Conservation (phyloP, 2,888 invertebrate genomes). For the Andrena hattorfiana region DNA sequence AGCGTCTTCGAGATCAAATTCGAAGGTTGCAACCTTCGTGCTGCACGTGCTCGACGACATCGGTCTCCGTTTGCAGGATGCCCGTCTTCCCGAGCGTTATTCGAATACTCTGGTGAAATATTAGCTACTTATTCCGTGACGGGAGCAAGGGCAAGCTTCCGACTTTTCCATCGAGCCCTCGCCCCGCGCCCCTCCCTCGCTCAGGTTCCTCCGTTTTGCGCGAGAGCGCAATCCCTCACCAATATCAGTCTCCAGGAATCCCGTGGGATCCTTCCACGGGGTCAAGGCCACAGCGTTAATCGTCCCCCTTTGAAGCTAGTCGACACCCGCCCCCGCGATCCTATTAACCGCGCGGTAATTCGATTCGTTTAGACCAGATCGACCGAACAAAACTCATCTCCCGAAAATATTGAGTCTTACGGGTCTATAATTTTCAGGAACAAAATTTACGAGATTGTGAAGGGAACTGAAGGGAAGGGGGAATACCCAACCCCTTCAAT, state of each 20-base stretch:
- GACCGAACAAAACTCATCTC: conserved; percentile 61
- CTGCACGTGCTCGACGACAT: conserved; percentile 51
- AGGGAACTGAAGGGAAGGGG: too few relatives aligned
- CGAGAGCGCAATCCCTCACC: conserved; percentile 38
- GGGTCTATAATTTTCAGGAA: too few relatives aligned
- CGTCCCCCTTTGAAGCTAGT: conserved; percentile 49
- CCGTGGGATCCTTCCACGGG: conserved; percentile 32
- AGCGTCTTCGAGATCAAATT: conserved; percentile 56
- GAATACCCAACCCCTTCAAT: too few relatives aligned
- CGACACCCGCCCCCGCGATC: conserved; percentile 49
- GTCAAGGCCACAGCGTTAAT: conserved; percentile 67
- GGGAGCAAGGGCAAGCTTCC: conserved; percentile 63
- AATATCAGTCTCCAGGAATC: conserved; percentile 54
- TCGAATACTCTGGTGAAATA: conserved; percentile 74
- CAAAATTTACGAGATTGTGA: too few relatives aligned
- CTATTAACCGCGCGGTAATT: conserved; percentile 64
- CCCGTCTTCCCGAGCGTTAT: conserved; percentile 57
- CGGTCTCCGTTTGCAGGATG: conserved; percentile 46
- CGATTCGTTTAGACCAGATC: conserved; percentile 59
- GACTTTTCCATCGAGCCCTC: conserved; percentile 32
- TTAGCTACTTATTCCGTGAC: conserved; percentile 72
- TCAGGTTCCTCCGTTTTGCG: conserved; percentile 20
- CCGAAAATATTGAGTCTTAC: conserved; percentile 30
- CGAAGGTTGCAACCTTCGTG: conserved; percentile 51
- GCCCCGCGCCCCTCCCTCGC: neutral